These are phyloP conservation scores for Dolichallabes microphthalmus DNA, from an alignment of 2,113 vertebrate genomes.

Conservation along the genomic window DNA sequence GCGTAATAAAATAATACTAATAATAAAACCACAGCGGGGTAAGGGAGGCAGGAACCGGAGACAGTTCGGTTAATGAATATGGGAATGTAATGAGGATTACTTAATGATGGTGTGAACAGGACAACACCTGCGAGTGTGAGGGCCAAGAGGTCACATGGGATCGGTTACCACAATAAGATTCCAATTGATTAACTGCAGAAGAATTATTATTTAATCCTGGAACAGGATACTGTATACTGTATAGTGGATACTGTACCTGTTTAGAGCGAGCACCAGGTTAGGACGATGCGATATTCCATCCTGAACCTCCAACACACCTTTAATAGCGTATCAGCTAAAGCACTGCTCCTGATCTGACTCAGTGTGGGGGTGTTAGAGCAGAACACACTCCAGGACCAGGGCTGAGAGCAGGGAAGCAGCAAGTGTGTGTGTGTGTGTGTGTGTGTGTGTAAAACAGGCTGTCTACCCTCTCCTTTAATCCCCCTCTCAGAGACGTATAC, in stretches of 20 bases:
- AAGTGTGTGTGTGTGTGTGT: background rate
- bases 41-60: background rate
- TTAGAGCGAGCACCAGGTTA: background rate
- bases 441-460: background rate
- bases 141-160: background rate
- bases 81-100: too few species aligned
- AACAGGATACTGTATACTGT: too few species aligned
- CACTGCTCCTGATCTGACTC: background rate
- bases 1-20: conserved; percentile 66
- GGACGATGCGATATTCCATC: background rate
- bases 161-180: background rate
- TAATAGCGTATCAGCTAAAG: background rate
- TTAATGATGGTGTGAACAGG: background rate
- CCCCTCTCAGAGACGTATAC: background rate
- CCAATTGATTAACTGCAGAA: background rate
- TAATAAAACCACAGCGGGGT: background rate
- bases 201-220: background rate
- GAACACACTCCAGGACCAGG: background rate
- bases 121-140: background rate
- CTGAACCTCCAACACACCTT: background rate
- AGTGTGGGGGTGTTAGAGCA: background rate
- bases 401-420: background rate
- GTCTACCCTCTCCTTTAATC: background rate
- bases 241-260: too few species aligned
- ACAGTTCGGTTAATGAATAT: too few species aligned